These are phyloP conservation scores for Parnassius mnemosyne DNA, from an alignment of 2,888 invertebrate species.

Conservation along the genomic window DNA sequence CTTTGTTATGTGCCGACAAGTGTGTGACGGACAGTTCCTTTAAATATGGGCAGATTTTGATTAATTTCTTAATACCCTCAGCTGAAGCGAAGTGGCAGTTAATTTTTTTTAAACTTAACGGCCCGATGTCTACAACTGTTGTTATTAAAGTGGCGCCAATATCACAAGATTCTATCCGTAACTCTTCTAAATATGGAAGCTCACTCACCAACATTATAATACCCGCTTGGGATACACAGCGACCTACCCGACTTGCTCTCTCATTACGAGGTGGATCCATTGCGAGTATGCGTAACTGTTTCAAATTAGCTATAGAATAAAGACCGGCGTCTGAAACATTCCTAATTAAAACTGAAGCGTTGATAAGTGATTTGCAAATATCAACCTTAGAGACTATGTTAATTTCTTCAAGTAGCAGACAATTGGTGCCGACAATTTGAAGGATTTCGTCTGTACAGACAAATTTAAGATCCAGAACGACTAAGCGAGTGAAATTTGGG, in stretches of 20 bases:
- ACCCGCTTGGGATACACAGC: slow-evolving; percentile 70
- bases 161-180: slow-evolving; percentile 74
- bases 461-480: slow-evolving; percentile 71
- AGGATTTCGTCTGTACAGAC: slow-evolving; percentile 77
- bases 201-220: slow-evolving; percentile 64
- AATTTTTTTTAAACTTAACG: slow-evolving; percentile 66
- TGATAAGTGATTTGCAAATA: slow-evolving; percentile 69
- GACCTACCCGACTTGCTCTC: slow-evolving; percentile 61
- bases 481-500: slow-evolving; percentile 58
- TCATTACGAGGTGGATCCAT: slow-evolving; percentile 76
- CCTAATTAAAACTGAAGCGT: slow-evolving; percentile 70
- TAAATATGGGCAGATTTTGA: slow-evolving; percentile 67
- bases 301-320: slow-evolving; percentile 58
- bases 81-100: slow-evolving; percentile 73
- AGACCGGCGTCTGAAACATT: slow-evolving; percentile 74
- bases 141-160: slow-evolving; percentile 70
- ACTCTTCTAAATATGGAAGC: slow-evolving; percentile 67
- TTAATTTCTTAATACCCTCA: slow-evolving; percentile 63
- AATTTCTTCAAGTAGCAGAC: slow-evolving; percentile 66
- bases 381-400: slow-evolving; percentile 75
- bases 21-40: slow-evolving; percentile 70
- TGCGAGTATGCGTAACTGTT: slow-evolving; percentile 60
- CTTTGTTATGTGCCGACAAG: slow-evolving; percentile 66
- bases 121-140: slow-evolving; percentile 57
- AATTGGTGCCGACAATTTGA: slow-evolving; percentile 59